Evolutionary conservation across 2,888 invertebrate genomes (phyloP).

Genomic region (Nezara viridula): DNA sequence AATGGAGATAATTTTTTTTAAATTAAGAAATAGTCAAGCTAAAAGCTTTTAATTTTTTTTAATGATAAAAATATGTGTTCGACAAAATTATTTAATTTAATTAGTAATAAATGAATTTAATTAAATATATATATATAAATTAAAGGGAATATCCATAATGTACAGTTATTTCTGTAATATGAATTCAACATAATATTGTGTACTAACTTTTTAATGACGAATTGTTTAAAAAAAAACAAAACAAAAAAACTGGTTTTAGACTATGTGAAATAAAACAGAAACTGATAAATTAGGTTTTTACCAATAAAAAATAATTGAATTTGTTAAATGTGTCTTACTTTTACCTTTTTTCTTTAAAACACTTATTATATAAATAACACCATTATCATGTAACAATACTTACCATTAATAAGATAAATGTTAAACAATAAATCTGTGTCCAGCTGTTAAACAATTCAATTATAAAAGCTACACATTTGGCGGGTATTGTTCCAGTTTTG

Average conservation of each 20-base stretch:
- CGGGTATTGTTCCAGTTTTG: not conserved
- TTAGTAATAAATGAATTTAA: not conserved
- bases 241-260: not conserved
- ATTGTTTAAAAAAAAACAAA: not conserved
- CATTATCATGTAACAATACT: not conserved
- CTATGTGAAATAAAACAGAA: not conserved
- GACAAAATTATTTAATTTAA: not conserved
- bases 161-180: not conserved
- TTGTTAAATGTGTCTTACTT: slow-evolving; percentile 18
- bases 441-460: not conserved
- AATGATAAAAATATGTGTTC: not conserved
- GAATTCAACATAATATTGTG: not conserved
- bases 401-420: not conserved
- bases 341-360: not conserved
- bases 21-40: no score
- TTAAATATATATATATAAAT: not conserved
- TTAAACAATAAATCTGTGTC: not conserved
- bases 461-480: not conserved
- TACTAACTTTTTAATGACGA: not conserved
- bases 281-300: slow-evolving; percentile 24
- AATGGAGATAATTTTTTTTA: not conserved
- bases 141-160: not conserved
- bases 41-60: not conserved
- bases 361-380: not conserved
- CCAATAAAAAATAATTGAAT: slow-evolving; percentile 41